These are phyloP conservation scores for Anas acuta DNA, from an alignment of 2,797 vertebrate species.

Conservation along the genomic window DNA sequence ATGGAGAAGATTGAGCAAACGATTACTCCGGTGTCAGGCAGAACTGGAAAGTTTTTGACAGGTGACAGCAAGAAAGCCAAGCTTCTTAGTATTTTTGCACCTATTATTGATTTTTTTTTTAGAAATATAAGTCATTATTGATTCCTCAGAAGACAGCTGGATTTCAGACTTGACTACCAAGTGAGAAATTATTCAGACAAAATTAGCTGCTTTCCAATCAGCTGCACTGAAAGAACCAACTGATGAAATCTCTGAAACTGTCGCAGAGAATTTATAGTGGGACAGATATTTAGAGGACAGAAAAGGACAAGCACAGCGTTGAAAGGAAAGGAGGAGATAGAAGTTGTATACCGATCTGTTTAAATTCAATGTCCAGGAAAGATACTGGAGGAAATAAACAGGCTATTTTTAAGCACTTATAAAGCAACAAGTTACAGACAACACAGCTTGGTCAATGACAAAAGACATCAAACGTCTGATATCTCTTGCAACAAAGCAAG, in stretches of 20 bases:
- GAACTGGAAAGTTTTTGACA: background rate
- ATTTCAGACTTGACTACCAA: background rate
- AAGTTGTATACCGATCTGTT: background rate
- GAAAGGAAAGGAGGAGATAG: background rate
- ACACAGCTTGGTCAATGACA: background rate
- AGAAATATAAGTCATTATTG: background rate
- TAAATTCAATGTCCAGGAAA: background rate
- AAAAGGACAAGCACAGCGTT: background rate
- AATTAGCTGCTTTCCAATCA: background rate
- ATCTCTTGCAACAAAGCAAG: background rate
- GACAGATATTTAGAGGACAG: background rate
- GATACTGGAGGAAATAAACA: background rate
- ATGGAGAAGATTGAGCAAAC: background rate
- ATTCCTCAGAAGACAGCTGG: background rate
- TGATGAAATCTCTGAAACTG: background rate
- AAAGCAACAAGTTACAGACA: background rate
- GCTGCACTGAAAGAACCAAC: background rate
- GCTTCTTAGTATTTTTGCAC: background rate
- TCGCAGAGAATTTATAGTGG: background rate
- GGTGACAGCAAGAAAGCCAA: background rate
- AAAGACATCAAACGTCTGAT: conserved; percentile 13
- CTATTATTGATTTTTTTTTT: background rate
- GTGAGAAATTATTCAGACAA: background rate
- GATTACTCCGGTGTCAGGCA: background rate
- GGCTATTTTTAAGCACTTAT: background rate